Conservation (phyloP, 2,113 vertebrate genomes). For the Sminthopsis crassicaudata region DNA sequence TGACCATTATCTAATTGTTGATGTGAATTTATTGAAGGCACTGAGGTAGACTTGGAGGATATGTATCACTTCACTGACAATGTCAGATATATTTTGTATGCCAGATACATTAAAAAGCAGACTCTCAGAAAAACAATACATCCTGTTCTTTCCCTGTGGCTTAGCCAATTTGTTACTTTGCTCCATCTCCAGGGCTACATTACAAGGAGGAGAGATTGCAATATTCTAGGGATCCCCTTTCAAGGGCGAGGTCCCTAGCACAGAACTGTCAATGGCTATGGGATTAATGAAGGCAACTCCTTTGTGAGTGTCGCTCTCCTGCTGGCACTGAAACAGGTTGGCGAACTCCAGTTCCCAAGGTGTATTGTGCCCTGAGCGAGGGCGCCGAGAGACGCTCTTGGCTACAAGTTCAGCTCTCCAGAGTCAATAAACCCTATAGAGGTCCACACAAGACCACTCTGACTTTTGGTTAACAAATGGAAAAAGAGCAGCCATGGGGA, state of each 20-base stretch:
- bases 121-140: slow-evolving; percentile 8
- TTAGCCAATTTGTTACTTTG: slow-evolving; percentile 5
- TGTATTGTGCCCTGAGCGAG: background rate
- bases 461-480: slow-evolving; percentile 63
- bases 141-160: background rate
- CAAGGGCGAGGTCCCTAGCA: background rate
- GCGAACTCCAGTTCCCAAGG: background rate
- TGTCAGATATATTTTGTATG: background rate
- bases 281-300: slow-evolving; percentile 14
- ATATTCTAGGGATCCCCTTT: background rate
- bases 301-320: slow-evolving; percentile 7
- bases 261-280: slow-evolving; percentile 10
- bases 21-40: background rate
- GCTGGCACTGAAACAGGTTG: slow-evolving; percentile 14
- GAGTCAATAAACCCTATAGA: slow-evolving; percentile 25
- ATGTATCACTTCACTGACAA: slow-evolving; percentile 10
- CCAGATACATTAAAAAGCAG: background rate
- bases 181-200: background rate
- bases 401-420: background rate
- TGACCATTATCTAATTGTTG: background rate
- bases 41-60: background rate
- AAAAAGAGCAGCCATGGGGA: slow-evolving; percentile 62
- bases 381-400: slow-evolving; percentile 19
- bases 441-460: background rate
- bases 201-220: background rate